Base-by-base conservation (phyloP, 1,140 invertebrate species). In the Zaprionus ornatus region DNA sequence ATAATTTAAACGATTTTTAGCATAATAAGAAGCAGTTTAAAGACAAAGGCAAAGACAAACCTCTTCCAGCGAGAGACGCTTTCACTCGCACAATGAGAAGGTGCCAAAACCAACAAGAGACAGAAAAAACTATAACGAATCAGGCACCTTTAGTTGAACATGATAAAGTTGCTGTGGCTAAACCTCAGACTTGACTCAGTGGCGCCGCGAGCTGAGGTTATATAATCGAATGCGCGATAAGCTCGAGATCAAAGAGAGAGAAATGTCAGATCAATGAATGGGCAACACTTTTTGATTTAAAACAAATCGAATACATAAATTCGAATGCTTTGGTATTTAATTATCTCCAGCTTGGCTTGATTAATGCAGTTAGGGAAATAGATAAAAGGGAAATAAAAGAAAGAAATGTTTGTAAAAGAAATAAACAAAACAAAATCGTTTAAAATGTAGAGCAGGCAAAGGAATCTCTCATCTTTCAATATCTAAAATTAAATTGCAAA, bases 1-100 rank as follows among this genome's bases (percentile, higher is more conserved):
- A 81, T 84, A 76, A 84, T 87, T 87, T 80, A 80, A 87, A 86
- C 65, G 80, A 77, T 79, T 87, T 83, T 87, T 80, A 82, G 79
- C 83, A 79, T 86, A 86, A 82, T 73, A 80, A 35, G 27, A 62
- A 23, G 45, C 57, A 69, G 64, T 61, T 62, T 71, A 77, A 86
- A 75, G 9, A 86, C 80, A 77, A 71, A 83, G 64, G 48, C 62
- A 76, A 70, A 45, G 25, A 32, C 29, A 3, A 32, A 32, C 9
- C 29, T 32, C 10, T 45, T 19, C 40, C n/a, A 17, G 6, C n/a
- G 9, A 45, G 27, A 21, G 65, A 62, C 66, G 59, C 82, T 85
- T 85, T 85, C 82, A 82, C 82, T 69, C 48, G 45, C 37, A 48
- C 50, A 60, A 50, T 50, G 10, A 50, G 73, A 87, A 86, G 84